phyloP scores from a whole-genome alignment of 2,888 invertebrate species.

The Cephus pygmeus region DNA sequence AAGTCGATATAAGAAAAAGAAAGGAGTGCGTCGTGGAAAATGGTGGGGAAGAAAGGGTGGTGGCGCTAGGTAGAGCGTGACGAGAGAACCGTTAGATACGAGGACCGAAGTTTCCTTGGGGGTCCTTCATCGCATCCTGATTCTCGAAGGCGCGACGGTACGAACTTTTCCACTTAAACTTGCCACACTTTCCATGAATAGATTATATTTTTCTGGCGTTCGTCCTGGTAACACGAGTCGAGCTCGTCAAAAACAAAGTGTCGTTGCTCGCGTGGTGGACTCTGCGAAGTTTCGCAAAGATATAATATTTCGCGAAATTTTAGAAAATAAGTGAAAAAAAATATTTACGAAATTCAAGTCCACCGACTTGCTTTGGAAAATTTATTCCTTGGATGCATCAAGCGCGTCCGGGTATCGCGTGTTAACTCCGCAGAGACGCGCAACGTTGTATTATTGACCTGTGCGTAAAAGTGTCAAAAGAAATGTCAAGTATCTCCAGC shows the following conservation, averaged over 20 bases:
- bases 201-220: slow-evolving; percentile 20
- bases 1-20: background rate
- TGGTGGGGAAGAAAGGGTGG: background rate
- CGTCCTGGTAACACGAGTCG: background rate
- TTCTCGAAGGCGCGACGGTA: slow-evolving; percentile 4
- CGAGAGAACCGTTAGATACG: background rate
- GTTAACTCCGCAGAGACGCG: background rate
- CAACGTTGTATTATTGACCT: background rate
- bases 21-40: background rate
- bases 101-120: slow-evolving; percentile 3
- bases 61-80: background rate
- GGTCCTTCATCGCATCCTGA: background rate
- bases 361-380: background rate
- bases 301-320: background rate
- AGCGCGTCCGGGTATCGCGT: background rate
- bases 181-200: slow-evolving; percentile 21
- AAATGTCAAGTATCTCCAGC: background rate
- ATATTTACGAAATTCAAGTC: background rate
- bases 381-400: background rate
- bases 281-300: background rate
- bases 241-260: background rate
- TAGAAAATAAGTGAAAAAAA: background rate
- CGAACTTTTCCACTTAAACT: slow-evolving; percentile 23
- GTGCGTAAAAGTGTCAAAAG: background rate
- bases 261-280: background rate